phyloP scores from a whole-genome alignment of 1,140 invertebrate species.

The Eciton burchellii region DNA sequence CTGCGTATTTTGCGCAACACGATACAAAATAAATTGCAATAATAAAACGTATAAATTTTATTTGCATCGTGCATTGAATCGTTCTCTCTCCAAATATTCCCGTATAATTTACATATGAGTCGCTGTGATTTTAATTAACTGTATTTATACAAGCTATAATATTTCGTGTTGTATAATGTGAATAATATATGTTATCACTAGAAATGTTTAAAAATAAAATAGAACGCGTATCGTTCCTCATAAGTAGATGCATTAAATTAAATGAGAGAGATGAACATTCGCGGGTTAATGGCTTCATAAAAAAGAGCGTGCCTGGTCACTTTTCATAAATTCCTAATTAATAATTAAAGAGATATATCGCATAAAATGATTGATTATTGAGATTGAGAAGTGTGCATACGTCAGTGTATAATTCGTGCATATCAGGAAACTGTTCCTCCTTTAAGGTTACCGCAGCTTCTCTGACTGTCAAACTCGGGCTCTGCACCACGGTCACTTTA shows the following conservation, averaged over 20 bases:
- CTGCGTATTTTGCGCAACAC: no score
- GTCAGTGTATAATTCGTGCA: slow-evolving; percentile 58
- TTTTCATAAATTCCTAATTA: slow-evolving; percentile 21
- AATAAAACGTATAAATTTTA: no score
- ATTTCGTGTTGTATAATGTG: not conserved
- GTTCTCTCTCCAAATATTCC: no score
- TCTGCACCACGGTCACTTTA: slow-evolving; percentile 67
- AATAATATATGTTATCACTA: not conserved
- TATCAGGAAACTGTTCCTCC: slow-evolving; percentile 52
- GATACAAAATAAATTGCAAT: no score
- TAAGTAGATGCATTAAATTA: not conserved
- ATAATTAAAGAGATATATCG: not conserved
- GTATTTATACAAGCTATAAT: not conserved
- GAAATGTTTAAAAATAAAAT: slow-evolving; percentile 8
- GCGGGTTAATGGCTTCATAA: not conserved
- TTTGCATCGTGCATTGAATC: no score
- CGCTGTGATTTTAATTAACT: not conserved
- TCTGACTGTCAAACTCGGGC: slow-evolving; percentile 65
- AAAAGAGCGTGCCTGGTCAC: not conserved
- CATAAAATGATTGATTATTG: not conserved
- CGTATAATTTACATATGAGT: not conserved
- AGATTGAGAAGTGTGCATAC: slow-evolving; percentile 49
- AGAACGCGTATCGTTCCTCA: not conserved
- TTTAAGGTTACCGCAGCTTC: slow-evolving; percentile 61
- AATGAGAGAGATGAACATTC: not conserved